Percentiles rank a stretch among this genome's conserved stretches.
Evolutionary conservation across 1,140 invertebrate genomes (phyloP).

Genomic region (Platorchestia sp.): DNA sequence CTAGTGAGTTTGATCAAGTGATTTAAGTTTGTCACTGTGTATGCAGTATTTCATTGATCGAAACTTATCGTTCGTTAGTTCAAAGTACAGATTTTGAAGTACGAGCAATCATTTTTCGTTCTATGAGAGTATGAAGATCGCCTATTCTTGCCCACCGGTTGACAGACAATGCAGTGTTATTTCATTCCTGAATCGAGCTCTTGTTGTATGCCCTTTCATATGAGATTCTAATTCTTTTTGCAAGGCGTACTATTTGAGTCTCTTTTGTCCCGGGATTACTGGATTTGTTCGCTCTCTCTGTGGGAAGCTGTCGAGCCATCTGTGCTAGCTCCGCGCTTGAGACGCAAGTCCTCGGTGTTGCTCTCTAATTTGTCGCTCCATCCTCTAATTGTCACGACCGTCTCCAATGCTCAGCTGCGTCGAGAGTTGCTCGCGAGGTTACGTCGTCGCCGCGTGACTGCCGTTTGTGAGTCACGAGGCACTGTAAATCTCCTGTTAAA

Average conservation of each 20-base stretch:
- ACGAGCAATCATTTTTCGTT: neutral
- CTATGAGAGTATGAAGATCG: neutral
- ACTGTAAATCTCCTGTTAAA: neutral
- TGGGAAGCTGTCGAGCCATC: neutral
- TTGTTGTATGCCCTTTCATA: neutral
- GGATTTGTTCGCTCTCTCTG: neutral
- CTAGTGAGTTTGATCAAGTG: no score
- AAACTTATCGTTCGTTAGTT: no score
- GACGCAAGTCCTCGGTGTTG: neutral
- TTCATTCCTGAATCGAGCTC: neutral
- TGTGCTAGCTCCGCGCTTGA: neutral
- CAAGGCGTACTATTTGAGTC: no score
- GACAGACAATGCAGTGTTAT: neutral
- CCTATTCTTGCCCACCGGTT: neutral
- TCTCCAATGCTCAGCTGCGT: neutral
- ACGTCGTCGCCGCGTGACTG: neutral
- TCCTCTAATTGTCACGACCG: neutral
- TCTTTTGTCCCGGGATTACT: neutral
- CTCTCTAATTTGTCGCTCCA: neutral
- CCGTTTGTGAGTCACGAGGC: neutral
- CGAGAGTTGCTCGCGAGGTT: neutral
- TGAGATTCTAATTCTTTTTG: neutral
- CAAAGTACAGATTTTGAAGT: no score
- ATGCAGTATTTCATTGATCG: no score
- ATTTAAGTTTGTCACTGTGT: no score